Base-by-base conservation (phyloP, 2,113 vertebrate species). In the Gobiocypris rarus region DNA sequence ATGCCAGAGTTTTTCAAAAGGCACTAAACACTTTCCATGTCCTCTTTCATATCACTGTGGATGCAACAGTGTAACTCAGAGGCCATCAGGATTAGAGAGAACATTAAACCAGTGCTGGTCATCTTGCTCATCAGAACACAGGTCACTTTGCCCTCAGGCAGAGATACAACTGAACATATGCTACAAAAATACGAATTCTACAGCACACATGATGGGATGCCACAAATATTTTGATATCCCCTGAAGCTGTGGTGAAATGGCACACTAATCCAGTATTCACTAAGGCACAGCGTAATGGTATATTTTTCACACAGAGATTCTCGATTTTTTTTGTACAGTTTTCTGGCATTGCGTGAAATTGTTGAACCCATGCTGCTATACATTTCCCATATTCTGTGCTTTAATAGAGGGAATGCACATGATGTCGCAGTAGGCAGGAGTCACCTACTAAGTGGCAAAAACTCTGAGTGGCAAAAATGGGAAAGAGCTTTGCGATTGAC, bases 1-100 rank as follows among this genome's bases (percentile, higher is more conserved):
- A 43, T 31, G 10, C 52, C 28, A 58, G 31, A 58, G 31, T 78
- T 78, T n/a, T 61, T 61, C 28, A 56, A 24, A 61, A 26, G 3
- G 8, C 56, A 19, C 13, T 45, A 61, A 4, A 58, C 17, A 15
- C 38, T 78, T 78, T 61, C 38, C n/a, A 45, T 58, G 52, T 76
- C 22, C 28, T 41, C 28, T 76, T 58, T 77, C 0, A 58, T 45
- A 26, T 61, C 17, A 79, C 74, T 86, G 67, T 90, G 83, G 84
- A 82, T 84, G 71, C 56, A 61, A 61, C 38, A 26, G 13, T 78
- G n/a, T 61, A 61, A 58, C 38, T 78, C 56, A 61, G 19, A n/a
- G 54, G n/a, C 56, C 76, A 61, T 45, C n/a, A 61, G 56, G 34
- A 15, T 43, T 61, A 13, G n/a, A 45, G 76, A 61, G n/a, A 78